These are phyloP conservation scores for Hydriomena furcata DNA, from an alignment of 2,888 invertebrate species.

Conservation along the genomic window DNA sequence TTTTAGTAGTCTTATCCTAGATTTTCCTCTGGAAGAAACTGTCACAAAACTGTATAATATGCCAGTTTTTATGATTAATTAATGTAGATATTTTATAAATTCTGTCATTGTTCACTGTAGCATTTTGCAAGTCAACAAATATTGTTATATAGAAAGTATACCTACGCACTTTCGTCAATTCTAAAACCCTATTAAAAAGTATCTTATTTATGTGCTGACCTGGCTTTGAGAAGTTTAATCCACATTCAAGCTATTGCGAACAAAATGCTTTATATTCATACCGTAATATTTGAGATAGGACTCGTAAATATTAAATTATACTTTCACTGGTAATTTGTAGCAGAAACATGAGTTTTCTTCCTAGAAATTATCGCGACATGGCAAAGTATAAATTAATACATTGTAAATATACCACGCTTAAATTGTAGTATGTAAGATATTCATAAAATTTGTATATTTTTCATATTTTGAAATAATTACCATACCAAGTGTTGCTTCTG, in stretches of 20 bases:
- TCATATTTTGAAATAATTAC: conserved; percentile 56
- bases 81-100: not conserved
- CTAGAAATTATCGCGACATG: conserved; percentile 33
- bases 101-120: not conserved
- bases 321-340: conserved; percentile 29
- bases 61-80: conserved; percentile 3
- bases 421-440: conserved; percentile 59
- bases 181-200: conserved; percentile 2
- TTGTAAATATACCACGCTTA: conserved; percentile 67
- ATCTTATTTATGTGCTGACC: conserved; percentile 3
- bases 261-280: conserved; percentile 6
- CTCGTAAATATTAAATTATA: conserved; percentile 14
- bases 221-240: not conserved
- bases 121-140: not conserved
- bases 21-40: conserved; percentile 37
- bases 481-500: conserved; percentile 54
- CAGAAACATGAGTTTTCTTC: conserved; percentile 42
- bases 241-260: conserved; percentile 6
- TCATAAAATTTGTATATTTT: conserved; percentile 75
- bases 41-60: conserved; percentile 33
- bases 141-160: not conserved
- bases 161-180: conserved; percentile 28
- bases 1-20: conserved; percentile 8
- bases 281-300: not conserved
- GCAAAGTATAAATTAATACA: conserved; percentile 32